Evolutionary conservation across 1,140 invertebrate genomes (phyloP).

Genomic region (Ips nitidus): DNA sequence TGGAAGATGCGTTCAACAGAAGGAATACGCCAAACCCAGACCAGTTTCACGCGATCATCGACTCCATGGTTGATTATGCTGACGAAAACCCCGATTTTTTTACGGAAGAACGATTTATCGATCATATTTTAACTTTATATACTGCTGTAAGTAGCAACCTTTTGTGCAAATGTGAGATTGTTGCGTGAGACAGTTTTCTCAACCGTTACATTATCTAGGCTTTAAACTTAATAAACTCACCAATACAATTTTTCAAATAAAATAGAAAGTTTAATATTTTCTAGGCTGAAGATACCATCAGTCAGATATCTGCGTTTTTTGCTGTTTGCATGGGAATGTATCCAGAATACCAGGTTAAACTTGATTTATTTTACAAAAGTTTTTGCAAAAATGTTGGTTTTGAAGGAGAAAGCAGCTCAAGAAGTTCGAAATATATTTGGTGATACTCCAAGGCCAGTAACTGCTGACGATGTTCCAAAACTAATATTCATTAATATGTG

Average conservation of each 20-base stretch:
- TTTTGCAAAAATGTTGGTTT: constrained; percentile 1
- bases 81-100: constrained; percentile 30
- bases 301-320: constrained; percentile 26
- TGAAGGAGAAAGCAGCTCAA: constrained; percentile 29
- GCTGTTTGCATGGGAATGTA: constrained; percentile 39
- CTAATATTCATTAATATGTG: constrained; percentile 42
- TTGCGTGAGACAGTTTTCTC: no score
- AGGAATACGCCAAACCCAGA: constrained; percentile 10
- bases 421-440: constrained; percentile 39
- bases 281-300: constrained; percentile 39
- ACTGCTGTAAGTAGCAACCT: constrained; percentile 30
- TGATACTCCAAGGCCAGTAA: constrained; percentile 10
- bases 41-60: constrained; percentile 29
- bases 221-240: no score
- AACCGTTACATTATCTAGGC: no score
- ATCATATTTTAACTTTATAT: constrained; percentile 37
- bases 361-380: background rate
- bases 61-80: constrained; percentile 20
- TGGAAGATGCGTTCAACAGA: constrained; percentile 17
- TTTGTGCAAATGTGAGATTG: no score
- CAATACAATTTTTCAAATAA: no score
- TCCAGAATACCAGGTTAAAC: constrained; percentile 38
- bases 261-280: constrained; percentile 2
- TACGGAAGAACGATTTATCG: constrained; percentile 24
- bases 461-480: constrained; percentile 31